Conservation (phyloP, 2,113 vertebrate genomes). For the Aegotheles bennettii region DNA sequence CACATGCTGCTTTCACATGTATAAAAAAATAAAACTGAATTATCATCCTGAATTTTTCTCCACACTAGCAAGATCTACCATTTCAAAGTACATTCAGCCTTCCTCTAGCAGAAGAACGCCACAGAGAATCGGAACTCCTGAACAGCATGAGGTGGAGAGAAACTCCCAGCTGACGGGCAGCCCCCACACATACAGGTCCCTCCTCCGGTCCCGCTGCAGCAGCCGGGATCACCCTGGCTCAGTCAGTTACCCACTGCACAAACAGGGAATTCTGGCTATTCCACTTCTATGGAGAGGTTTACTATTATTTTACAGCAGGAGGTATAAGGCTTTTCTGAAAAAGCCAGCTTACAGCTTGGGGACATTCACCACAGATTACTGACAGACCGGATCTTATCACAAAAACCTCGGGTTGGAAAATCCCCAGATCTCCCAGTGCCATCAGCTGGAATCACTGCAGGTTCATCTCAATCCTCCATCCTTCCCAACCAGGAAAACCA, state of each 20-base stretch:
- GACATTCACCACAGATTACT: not conserved
- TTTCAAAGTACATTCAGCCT: not conserved
- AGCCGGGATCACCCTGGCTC: rapidly evolving
- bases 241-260: rapidly evolving
- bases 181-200: not conserved
- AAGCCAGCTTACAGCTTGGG: not conserved
- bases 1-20: not conserved
- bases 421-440: not conserved
- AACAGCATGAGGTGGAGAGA: not conserved
- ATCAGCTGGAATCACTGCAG: not conserved
- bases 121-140: not conserved
- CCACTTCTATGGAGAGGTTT: not conserved
- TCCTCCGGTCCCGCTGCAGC: not conserved
- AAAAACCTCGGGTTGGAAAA: not conserved
- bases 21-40: not conserved
- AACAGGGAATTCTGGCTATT: too few relatives aligned
- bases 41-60: not conserved
- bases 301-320: rapidly evolving
- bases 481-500: not conserved
- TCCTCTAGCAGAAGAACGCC: not conserved
- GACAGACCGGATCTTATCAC: not conserved
- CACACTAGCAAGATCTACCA: not conserved
- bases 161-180: not conserved
- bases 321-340: not conserved
- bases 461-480: not conserved